phyloP scores from a whole-genome alignment of 2,113 vertebrate species.

The Motacilla alba region DNA sequence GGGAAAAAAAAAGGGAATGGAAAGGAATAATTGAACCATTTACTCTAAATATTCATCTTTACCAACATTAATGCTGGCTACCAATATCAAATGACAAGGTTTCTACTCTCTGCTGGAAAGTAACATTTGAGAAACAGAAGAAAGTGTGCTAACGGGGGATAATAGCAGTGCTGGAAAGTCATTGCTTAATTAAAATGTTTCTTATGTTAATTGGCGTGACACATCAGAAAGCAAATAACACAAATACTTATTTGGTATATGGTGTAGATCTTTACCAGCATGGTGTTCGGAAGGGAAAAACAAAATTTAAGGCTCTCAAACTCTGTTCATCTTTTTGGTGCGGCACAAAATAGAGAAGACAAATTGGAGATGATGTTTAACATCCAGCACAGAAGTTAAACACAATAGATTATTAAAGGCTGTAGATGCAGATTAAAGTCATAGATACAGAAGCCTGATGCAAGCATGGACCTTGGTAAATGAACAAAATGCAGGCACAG shows the following conservation, averaged over 20 bases:
- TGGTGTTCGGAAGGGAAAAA: neutral
- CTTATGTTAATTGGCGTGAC: neutral
- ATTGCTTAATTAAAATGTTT: conserved; percentile 14
- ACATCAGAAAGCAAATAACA: neutral
- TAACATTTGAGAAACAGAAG: neutral
- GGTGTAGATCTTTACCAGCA: neutral
- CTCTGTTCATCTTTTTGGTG: neutral
- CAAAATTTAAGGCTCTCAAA: neutral
- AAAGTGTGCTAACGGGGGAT: neutral
- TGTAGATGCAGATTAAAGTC: neutral
- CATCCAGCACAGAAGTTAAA: neutral
- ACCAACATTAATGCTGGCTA: neutral
- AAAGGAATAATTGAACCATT: conserved; percentile 32
- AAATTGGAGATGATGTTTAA: neutral
- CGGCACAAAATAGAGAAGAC: neutral
- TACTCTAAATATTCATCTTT: conserved; percentile 33
- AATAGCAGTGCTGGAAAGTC: neutral
- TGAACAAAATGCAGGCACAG: neutral
- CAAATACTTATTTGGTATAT: neutral
- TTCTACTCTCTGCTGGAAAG: conserved; percentile 4
- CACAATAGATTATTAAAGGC: neutral
- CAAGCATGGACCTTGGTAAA: neutral
- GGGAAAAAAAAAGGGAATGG: neutral
- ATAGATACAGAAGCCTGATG: neutral
- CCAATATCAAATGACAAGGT: neutral